Evolutionary conservation across 2,113 vertebrate genomes (phyloP).

Genomic region (Emydura subglobosa): DNA sequence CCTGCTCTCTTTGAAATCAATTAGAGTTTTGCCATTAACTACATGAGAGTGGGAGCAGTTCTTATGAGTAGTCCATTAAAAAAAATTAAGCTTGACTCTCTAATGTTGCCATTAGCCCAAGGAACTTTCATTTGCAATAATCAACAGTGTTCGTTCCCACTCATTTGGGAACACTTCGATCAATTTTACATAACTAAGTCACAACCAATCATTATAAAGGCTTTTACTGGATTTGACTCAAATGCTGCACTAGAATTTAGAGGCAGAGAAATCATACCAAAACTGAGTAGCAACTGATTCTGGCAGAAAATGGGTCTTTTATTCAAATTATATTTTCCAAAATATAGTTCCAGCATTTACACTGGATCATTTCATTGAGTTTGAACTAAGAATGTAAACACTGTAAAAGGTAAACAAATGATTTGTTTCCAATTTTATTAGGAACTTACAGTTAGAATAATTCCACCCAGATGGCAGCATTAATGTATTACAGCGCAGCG

Average conservation of each 20-base stretch:
- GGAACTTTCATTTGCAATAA: neutral
- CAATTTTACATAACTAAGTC: neutral
- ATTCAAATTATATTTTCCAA: neutral
- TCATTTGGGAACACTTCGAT: neutral
- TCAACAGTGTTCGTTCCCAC: neutral
- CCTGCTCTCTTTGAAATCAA: conserved; percentile 17
- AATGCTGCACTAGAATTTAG: neutral
- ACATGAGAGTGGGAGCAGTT: neutral
- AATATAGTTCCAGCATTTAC: neutral
- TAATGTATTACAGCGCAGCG: neutral
- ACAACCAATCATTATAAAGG: neutral
- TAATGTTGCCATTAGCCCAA: neutral
- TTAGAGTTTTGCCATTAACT: neutral
- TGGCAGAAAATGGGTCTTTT: neutral
- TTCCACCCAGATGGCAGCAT: neutral
- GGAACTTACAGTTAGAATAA: neutral
- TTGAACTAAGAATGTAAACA: neutral
- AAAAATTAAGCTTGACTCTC: conserved; percentile 11
- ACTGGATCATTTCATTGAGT: neutral
- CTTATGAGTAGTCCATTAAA: neutral
- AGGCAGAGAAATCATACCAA: neutral
- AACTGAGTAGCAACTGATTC: neutral
- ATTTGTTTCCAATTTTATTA: neutral
- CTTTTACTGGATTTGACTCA: neutral
- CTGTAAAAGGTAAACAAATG: neutral